These are phyloP conservation scores for Tetraodon nigroviridis DNA, from an alignment of 2,113 vertebrate species.

Conservation along the genomic window DNA sequence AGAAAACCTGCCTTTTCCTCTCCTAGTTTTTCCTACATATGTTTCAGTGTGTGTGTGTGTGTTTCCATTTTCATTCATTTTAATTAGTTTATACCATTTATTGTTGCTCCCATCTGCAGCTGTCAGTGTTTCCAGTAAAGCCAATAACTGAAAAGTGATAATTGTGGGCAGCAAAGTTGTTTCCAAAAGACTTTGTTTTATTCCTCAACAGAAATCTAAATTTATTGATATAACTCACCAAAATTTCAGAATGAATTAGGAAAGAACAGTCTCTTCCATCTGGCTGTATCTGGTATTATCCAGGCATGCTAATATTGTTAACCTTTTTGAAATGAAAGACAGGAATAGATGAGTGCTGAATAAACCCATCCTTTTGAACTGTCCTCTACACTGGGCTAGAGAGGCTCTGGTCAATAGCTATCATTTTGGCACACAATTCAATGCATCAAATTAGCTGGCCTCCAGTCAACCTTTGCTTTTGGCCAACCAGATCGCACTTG, in stretches of 20 bases:
- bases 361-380: constrained; percentile 60
- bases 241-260: too few species aligned
- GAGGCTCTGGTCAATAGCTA: constrained; percentile 55
- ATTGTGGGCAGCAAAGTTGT: constrained; percentile 28
- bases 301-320: constrained; percentile 50
- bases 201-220: too few species aligned
- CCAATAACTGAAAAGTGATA: constrained; percentile 42
- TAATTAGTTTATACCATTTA: constrained; percentile 63
- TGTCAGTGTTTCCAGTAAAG: constrained; percentile 49
- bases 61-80: constrained; percentile 35
- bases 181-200: too few species aligned
- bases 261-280: constrained; percentile 45
- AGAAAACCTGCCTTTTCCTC: constrained; percentile 17
- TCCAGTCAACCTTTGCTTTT: constrained; percentile 55
- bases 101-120: constrained; percentile 48
- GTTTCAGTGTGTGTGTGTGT: constrained; percentile 40
- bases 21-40: constrained; percentile 13
- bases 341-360: constrained; percentile 43
- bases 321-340: constrained; percentile 55
- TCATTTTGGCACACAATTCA: constrained; percentile 54
- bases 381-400: constrained; percentile 26
- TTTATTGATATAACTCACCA: too few species aligned
- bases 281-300: constrained; percentile 51
- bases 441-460: constrained; percentile 59
- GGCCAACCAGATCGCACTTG: constrained; percentile 47